Conservation (phyloP, 2,113 vertebrate genomes). For the Pteropus alecto region DNA sequence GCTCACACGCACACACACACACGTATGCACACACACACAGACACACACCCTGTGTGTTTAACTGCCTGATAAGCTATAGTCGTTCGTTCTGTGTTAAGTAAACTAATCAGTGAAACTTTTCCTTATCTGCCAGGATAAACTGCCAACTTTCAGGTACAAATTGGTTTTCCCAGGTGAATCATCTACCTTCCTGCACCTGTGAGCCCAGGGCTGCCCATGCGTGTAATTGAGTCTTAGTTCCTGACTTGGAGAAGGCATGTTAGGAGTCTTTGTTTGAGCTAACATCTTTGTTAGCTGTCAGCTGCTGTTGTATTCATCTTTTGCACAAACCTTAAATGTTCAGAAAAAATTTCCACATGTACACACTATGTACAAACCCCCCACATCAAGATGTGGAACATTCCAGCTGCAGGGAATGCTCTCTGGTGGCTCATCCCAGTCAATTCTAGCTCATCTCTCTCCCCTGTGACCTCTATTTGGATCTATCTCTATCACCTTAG, state of each 20-base stretch:
- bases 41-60: not conserved
- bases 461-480: not conserved
- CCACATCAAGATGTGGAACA: not conserved
- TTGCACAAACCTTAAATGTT: not conserved
- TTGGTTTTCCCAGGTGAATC: not conserved
- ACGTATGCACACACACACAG: accelerated
- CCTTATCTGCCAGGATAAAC: not conserved
- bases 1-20: accelerated
- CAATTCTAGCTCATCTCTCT: not conserved
- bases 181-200: not conserved
- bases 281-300: not conserved
- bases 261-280: not conserved
- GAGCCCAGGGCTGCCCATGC: not conserved
- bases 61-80: not conserved
- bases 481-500: too few relatives aligned
- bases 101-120: not conserved
- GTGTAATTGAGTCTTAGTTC: not conserved
- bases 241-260: not conserved
- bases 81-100: not conserved
- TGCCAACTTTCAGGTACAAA: not conserved
- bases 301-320: not conserved
- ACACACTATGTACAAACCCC: accelerated
- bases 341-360: accelerated
- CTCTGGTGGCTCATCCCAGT: not conserved
- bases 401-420: accelerated